phyloP scores from a whole-genome alignment of 2,797 vertebrate genomes.

The Salmo trutta region DNA sequence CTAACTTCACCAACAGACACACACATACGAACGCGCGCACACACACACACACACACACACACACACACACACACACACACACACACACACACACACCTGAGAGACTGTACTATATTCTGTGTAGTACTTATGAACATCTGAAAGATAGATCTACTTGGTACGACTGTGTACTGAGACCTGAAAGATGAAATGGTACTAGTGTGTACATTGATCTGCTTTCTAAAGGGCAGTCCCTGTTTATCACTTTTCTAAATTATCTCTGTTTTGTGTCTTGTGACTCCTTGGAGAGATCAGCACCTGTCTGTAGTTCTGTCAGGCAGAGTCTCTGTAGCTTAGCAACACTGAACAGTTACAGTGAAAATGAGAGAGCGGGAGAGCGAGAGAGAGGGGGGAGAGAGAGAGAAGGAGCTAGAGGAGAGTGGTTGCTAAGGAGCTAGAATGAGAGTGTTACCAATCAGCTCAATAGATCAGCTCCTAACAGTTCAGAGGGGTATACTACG shows the following conservation, averaged over 20 bases:
- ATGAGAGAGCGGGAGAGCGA: slow-evolving; percentile 8
- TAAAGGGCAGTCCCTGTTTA: slow-evolving; percentile 52
- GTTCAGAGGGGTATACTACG: slow-evolving; percentile 48
- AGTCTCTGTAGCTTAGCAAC: slow-evolving; percentile 82
- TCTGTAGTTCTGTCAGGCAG: slow-evolving; percentile 70
- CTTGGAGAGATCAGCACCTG: slow-evolving; percentile 62
- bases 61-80: slow-evolving; percentile 19
- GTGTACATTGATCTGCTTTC: slow-evolving; percentile 56
- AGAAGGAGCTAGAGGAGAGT: slow-evolving; percentile 81
- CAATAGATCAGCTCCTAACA: slow-evolving; percentile 80
- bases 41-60: slow-evolving; percentile 23
- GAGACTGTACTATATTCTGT: not conserved
- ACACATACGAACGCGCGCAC: slow-evolving; percentile 20
- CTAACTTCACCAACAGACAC: slow-evolving; percentile 37
- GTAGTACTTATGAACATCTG: not conserved
- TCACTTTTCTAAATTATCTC: slow-evolving; percentile 59
- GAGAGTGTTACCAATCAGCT: slow-evolving; percentile 76
- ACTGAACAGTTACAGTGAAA: slow-evolving; percentile 76
- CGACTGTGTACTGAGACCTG: not conserved
- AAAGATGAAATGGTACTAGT: not conserved
- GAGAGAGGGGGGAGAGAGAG: slow-evolving; percentile 26
- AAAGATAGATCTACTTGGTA: not conserved
- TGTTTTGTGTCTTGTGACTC: slow-evolving; percentile 61
- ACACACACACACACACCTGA: no score
- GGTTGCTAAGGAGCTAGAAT: slow-evolving; percentile 84